Base-by-base conservation (phyloP, 2,888 invertebrate species). In the Lysandra coridon region DNA sequence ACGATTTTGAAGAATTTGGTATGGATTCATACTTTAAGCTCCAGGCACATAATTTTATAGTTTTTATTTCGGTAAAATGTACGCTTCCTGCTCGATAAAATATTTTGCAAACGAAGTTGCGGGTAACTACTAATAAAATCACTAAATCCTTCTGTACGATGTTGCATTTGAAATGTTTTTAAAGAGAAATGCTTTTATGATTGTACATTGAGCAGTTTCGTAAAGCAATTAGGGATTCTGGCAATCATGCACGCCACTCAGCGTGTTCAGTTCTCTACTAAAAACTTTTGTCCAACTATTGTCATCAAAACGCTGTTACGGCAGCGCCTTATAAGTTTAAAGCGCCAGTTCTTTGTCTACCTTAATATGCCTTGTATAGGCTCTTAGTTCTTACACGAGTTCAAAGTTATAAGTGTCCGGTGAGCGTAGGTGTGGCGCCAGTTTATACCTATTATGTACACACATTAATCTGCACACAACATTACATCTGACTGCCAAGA, bases 401-500 rank as follows among this genome's bases (percentile, higher is more conserved):
- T 74, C 40, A 74, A 53, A 33, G 30, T 30, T 76, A 53, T 30
- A 33, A 76, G 30, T 53, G 76, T 5, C 76, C 53, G 49, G 5
- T 23, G 75, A 44, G 49, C 30, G 76, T 76, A 76, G 76, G 76
- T 76, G 76, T 76, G 76, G 62, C 79, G 73, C 74, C 74, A 75
- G 73, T 80, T 80, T 82, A 80, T 83, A 80, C 81, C 80, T 81
- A 80, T 81, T 82, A 83, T 83, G 80, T 81, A 80, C 83, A 83
- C 84, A 82, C 83, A 83, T 84, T 85, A 84, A 84, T 85, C 83
- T 82, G 82, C 83, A 83, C 82, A 83, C 83, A 83, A 82, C 83
- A 83, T 83, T 81, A 84, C 82, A 83, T 83, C 83, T 80, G 82
- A 73, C 82, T 82, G 82, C 82, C 83, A 84, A 84, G 85, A 84